Conservation (phyloP, 2,797 vertebrate species). For the Sebastes aleutianus region DNA sequence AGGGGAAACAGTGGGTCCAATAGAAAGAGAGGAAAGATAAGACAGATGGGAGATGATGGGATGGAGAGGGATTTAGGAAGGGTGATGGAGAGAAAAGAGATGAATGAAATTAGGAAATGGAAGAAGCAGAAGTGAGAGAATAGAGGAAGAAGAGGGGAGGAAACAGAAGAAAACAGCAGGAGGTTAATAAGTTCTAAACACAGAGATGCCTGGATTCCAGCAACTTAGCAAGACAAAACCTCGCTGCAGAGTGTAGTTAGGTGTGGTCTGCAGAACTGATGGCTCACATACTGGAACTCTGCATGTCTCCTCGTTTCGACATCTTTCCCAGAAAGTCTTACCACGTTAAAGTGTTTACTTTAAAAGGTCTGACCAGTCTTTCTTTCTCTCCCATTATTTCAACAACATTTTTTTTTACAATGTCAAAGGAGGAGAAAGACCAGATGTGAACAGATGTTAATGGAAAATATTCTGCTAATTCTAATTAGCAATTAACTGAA, state of each 20-base stretch:
- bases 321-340: not conserved
- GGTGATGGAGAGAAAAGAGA: not conserved
- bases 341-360: not conserved
- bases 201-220: constrained; percentile 28
- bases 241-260: not conserved
- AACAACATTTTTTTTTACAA: not conserved
- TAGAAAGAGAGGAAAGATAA: not conserved
- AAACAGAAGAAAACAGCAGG: constrained; percentile 41
- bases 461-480: constrained; percentile 40
- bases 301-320: not conserved
- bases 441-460: constrained; percentile 36
- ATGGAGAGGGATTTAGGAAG: not conserved
- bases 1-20: not conserved
- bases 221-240: constrained; percentile 49
- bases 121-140: not conserved
- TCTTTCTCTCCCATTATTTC: not conserved
- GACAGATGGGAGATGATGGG: not conserved
- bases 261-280: constrained; percentile 13
- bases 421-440: not conserved
- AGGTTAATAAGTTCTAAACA: constrained; percentile 52
- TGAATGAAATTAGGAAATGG: not conserved
- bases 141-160: not conserved
- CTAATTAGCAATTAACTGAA: constrained; percentile 30
- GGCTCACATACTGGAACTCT: constrained; percentile 2
- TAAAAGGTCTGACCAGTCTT: not conserved